Evolutionary conservation across 2,113 vertebrate species (phyloP).

Genomic region (Calypte anna): DNA sequence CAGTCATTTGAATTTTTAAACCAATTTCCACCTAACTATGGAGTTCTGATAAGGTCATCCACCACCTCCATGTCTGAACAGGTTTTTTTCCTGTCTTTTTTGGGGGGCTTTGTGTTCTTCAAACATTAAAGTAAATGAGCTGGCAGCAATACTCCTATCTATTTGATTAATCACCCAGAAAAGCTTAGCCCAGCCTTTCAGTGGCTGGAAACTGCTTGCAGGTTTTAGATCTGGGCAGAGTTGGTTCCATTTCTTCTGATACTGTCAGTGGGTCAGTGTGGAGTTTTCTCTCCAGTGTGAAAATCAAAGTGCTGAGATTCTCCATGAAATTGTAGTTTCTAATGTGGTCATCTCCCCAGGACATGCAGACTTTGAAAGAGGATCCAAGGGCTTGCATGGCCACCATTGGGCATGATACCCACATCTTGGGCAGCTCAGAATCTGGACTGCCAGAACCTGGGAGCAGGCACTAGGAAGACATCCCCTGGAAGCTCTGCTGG

Average conservation of each 20-base stretch:
- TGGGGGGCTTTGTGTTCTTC: neutral
- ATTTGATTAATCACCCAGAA: neutral
- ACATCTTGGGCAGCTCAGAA: neutral
- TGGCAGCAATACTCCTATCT: neutral
- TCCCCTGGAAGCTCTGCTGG: neutral
- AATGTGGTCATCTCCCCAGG: neutral
- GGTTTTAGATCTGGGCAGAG: neutral
- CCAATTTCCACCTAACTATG: slow-evolving; percentile 52
- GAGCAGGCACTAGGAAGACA: neutral
- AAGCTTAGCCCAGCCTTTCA: neutral
- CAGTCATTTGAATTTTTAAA: slow-evolving; percentile 68
- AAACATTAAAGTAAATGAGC: neutral
- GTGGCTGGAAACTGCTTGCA: neutral
- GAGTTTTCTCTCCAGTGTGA: neutral
- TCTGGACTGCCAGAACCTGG: neutral
- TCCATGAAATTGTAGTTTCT: neutral
- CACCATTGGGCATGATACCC: neutral
- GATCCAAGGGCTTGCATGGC: neutral
- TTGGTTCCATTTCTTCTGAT: neutral
- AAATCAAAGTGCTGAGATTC: neutral
- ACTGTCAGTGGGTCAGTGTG: neutral
- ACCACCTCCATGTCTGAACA: neutral
- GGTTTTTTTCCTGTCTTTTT: neutral
- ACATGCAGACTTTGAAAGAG: neutral
- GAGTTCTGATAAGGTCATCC: slow-evolving; percentile 29